These are phyloP conservation scores for Nothocercus julius DNA, from an alignment of 2,113 vertebrate species.

Conservation along the genomic window DNA sequence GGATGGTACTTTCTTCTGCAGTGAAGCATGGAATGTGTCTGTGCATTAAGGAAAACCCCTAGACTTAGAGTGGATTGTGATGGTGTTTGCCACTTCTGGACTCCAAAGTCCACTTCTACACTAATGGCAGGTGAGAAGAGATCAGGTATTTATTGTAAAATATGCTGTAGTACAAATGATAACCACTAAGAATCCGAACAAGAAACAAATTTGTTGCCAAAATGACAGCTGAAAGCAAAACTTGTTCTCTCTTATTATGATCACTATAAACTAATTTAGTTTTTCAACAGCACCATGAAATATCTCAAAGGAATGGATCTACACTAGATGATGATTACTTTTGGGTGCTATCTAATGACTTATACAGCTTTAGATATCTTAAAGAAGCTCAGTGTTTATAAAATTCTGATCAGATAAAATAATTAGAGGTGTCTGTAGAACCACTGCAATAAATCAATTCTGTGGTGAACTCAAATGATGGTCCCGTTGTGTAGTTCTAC, in stretches of 20 bases:
- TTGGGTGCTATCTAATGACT: background rate
- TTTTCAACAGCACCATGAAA: background rate
- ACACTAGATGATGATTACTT: background rate
- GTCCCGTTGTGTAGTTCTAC: background rate
- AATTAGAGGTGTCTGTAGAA: background rate
- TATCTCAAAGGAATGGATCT: background rate
- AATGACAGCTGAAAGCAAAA: background rate
- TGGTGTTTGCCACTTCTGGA: background rate
- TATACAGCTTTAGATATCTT: background rate
- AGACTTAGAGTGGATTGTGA: background rate
- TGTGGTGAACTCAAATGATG: background rate
- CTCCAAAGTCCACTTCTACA: background rate
- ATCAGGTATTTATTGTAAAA: constrained; percentile 16
- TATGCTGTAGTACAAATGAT: background rate
- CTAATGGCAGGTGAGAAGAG: background rate
- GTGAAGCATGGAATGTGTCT: background rate
- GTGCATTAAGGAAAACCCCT: background rate
- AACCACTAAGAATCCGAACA: background rate
- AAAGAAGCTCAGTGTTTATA: background rate
- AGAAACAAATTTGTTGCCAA: background rate
- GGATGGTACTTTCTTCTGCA: background rate
- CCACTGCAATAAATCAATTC: background rate
- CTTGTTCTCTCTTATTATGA: background rate
- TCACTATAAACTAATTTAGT: background rate
- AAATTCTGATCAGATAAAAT: background rate